Evolutionary conservation across 2,113 vertebrate genomes (phyloP), one percentile per base, ranked within the genome.

Genomic region (Cepphus grylle): DNA sequence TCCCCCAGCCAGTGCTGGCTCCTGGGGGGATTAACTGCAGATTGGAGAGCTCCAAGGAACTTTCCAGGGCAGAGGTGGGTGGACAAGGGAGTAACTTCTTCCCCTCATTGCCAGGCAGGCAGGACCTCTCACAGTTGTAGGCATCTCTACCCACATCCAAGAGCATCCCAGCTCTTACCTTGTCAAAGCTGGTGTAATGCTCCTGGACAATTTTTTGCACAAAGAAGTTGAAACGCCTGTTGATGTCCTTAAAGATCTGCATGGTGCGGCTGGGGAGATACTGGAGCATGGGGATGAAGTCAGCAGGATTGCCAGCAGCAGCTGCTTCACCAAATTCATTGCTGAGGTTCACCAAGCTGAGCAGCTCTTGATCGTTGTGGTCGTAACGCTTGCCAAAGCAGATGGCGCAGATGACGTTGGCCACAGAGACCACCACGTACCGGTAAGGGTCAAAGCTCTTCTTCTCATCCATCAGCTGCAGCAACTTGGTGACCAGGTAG

Each of bases 311-410:
- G 7, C 99, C 98, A 0, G 97, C 83, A 30, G 93, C 97, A 11
- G 87, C 97, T 3, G 94, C 97, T 9, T 98, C 97, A 4, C 86
- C 96, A 8, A 99, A 99, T 10, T 99, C 98, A 0, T 98, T 96
- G 23, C 32, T 94, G 56, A 95, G 43, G 66, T 94, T 98, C 29
- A 99, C 96, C 1, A 99, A 1, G 18, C 38, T 81, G 59, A 99
- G 20, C 84, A 99, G 97, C 86, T 99, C 98, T 69, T 98, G 70
- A n/a, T 99, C 98, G 2, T 98, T 81, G 40, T 98, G 98, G 84
- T 92, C 96, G 8, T 99, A 99, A 40, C 98, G 98, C 14, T 97
- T 97, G 58, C 99, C 98, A 3, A 99, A 99, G 96, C 98, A 99
- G 86, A 99, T 98, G 61, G 98, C 98, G 6, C 98, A 99, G 82